Base-by-base conservation (phyloP, 2,797 vertebrate genomes). In the Halcyon smyrnensis region DNA sequence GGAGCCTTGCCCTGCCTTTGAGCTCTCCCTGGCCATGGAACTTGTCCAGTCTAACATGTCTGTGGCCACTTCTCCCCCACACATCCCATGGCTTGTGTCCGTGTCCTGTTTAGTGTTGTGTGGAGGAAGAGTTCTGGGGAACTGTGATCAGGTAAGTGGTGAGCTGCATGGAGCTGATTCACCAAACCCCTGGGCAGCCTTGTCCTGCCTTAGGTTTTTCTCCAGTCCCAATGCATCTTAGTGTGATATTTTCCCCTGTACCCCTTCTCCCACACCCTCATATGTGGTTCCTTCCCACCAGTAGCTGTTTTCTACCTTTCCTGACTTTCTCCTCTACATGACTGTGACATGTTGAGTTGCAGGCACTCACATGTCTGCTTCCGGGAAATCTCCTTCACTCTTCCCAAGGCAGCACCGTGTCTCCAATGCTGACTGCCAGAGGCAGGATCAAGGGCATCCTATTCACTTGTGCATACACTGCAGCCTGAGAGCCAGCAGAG, bases 321-420 rank as follows among this genome's bases (percentile, higher is more conserved):
- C 30, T 37, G 4, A 16, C 11, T 39, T 46, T 50, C 7, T 21
- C 12, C 5, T 27, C 9, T 24, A 2, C 1, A 4, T 0, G 0
- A 24, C 2, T 19, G 1, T 3, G 2, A 7, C 16, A 14, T 17
- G 15, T 14, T 11, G 8, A 28, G 3, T 4, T 32, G 3, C 14
- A 1, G 0, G 6, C 8, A 34, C 17, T 69, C 0, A 1, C 1
- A 1, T 11, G 12, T 6, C 10, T 70, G 34, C 19, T 4, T 30
- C 10, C 10, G 37, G 4, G 11, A n/a, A 30, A 23, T 0, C 5
- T 71, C 16, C 15, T 16, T 54, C 17, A 0, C 0, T 16, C 15
- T 23, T 6, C 12, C 10, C 7, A 27, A 7, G 8, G 12, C 25
- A 20, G 9, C 9, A 24, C 12, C 5, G 7, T 13, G 28, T 0